phyloP scores from a whole-genome alignment of 2,797 vertebrate species.

The Poecilia gillii region DNA sequence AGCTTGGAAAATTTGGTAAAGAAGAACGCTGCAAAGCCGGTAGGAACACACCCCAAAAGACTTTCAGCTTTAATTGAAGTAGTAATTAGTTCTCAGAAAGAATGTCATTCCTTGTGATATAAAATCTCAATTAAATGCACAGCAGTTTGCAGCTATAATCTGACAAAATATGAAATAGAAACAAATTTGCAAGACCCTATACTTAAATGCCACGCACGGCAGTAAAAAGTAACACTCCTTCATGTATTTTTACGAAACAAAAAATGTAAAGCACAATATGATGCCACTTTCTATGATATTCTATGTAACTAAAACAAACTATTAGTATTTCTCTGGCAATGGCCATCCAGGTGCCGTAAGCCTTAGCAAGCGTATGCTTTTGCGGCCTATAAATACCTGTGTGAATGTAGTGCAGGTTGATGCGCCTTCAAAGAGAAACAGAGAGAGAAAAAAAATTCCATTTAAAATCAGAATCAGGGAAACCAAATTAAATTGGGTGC shows the following conservation, averaged over 20 bases:
- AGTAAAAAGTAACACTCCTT: neutral
- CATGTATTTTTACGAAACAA: neutral
- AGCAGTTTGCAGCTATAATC: neutral
- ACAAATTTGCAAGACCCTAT: neutral
- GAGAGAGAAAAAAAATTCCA: conserved; percentile 23
- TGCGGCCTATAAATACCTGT: conserved; percentile 53
- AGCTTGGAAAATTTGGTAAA: neutral
- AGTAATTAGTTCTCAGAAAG: neutral
- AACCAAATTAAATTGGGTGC: conserved; percentile 75
- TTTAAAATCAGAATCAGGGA: conserved; percentile 72
- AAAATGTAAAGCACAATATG: neutral
- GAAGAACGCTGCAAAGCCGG: neutral
- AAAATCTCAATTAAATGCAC: neutral
- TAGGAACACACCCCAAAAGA: neutral
- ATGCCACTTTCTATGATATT: neutral
- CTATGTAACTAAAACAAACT: neutral
- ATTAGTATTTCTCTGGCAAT: neutral
- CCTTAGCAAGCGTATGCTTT: conserved; percentile 8
- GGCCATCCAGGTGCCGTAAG: neutral
- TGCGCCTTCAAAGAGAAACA: conserved; percentile 24
- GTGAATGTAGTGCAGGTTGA: conserved; percentile 61
- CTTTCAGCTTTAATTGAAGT: neutral
- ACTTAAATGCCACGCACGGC: neutral
- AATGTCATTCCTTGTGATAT: neutral
- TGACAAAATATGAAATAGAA: neutral